Percentiles rank a stretch among this genome's conserved stretches.
phyloP scores from a whole-genome alignment of 2,888 invertebrate genomes.

The Drosophila demipolita region DNA sequence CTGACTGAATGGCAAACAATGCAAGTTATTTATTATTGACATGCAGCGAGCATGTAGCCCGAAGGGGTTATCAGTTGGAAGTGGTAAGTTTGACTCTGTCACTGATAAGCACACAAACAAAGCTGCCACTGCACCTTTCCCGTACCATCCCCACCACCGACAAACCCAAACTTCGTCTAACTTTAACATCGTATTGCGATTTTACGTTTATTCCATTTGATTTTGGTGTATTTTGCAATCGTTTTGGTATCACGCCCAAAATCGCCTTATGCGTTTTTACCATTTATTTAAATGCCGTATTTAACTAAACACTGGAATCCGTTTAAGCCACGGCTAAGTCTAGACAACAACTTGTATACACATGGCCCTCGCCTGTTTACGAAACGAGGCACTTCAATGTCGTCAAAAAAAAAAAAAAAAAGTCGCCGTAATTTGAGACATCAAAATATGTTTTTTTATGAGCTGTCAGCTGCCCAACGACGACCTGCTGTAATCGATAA shows the following conservation, averaged over 20 bases:
- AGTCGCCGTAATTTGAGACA: slow-evolving; percentile 22
- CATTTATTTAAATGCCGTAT: slow-evolving; percentile 63
- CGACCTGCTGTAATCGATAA: slow-evolving; percentile 61
- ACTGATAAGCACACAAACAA: slow-evolving; percentile 64
- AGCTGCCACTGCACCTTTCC: background rate
- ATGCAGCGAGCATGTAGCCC: slow-evolving; percentile 53
- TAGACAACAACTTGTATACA: slow-evolving; percentile 2
- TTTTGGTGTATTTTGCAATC: slow-evolving; percentile 22
- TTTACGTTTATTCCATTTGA: slow-evolving; percentile 54
- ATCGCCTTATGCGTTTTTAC: slow-evolving; percentile 56
- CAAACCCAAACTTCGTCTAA: slow-evolving; percentile 35
- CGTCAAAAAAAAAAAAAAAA: slow-evolving; percentile 6
- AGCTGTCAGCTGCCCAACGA: slow-evolving; percentile 62
- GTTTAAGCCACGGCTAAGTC: slow-evolving; percentile 53
- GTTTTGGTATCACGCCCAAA: slow-evolving; percentile 36
- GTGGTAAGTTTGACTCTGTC: slow-evolving; percentile 52
- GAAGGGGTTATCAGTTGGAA: slow-evolving; percentile 71
- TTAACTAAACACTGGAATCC: slow-evolving; percentile 31
- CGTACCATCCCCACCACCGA: background rate
- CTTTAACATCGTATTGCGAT: slow-evolving; percentile 52
- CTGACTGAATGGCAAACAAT: slow-evolving; percentile 60
- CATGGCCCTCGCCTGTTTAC: slow-evolving; percentile 25
- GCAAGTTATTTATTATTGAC: slow-evolving; percentile 76
- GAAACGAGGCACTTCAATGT: slow-evolving; percentile 21
- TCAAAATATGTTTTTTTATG: slow-evolving; percentile 44